Base-by-base conservation (phyloP, 1,140 invertebrate genomes). In the Cataglyphis hispanica region DNA sequence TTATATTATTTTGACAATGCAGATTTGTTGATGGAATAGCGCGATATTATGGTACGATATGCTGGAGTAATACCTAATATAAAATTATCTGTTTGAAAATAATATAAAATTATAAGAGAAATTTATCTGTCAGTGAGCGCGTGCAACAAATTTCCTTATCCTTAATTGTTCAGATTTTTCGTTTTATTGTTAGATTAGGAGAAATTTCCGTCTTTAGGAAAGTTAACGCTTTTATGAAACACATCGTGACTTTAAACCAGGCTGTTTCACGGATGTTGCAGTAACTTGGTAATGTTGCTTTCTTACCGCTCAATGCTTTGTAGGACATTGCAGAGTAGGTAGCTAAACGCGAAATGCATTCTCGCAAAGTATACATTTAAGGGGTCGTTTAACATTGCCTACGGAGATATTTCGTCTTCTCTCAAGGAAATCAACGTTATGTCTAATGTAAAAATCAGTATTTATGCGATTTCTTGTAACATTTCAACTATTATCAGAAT, bases 221-320 rank as follows among this genome's bases (percentile, higher is more conserved):
- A 83, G 78, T 83, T 83, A 43, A 34, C 53, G 53, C 78, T 83
- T 83, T 83, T 83, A 83, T 72, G 67, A 83, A 83, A 72, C 53
- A 83, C 78, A 74, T 83, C 25, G 78, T 56, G 78, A 83, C 78
- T 83, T 72, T 37, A 43, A 83, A 46, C 78, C 67, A 27, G 53
- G 78, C 37, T 43, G 37, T 46, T 60, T 69, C 78, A 19, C 67
- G 53, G 70, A 37, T 22, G 67, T 50, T 34, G 78, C 43, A 60
- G 78, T 83, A 83, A 83, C 78, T 83, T 83, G 53, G 53, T 83
- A 83, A 83, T 74, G 78, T 46, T 72, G 78, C 78, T 83, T 83
- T 72, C 78, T 83, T 74, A 60, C 77, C 67, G 53, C 53, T 60
- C 78, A 31, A 72, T 74, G 78, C 78, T 83, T 83, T 83, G 78